phyloP scores from a whole-genome alignment of 2,797 vertebrate genomes.

The Myotis vivesi region DNA sequence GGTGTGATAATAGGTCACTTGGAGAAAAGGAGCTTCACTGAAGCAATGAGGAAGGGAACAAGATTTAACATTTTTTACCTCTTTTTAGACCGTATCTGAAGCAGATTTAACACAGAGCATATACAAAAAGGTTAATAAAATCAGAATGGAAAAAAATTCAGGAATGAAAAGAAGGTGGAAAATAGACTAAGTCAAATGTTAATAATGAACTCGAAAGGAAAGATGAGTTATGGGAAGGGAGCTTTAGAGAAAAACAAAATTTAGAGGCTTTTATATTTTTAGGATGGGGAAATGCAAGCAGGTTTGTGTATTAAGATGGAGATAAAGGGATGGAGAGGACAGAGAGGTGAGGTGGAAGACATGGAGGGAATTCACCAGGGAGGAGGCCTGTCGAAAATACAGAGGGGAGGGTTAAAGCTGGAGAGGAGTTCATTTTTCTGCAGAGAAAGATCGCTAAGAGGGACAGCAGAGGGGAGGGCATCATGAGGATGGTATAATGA shows the following conservation, averaged over 20 bases:
- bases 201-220: neutral
- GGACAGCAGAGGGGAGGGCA: rapidly evolving
- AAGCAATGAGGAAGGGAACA: neutral
- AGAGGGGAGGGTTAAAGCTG: neutral
- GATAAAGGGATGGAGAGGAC: neutral
- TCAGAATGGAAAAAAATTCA: neutral
- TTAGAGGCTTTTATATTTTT: neutral
- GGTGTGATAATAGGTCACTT: neutral
- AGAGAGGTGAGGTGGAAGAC: neutral
- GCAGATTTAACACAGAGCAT: neutral
- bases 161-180: neutral
- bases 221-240: neutral
- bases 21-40: neutral
- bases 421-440: neutral
- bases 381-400: rapidly evolving
- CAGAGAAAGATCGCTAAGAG: neutral
- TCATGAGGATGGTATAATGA: neutral
- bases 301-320: neutral
- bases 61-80: neutral
- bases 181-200: neutral
- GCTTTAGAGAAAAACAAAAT: neutral
- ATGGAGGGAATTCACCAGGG: neutral
- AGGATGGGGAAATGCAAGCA: neutral
- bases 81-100: neutral
- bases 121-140: neutral